Evolutionary conservation across 2,797 vertebrate species (phyloP).

Genomic region (Australoheros facetus): DNA sequence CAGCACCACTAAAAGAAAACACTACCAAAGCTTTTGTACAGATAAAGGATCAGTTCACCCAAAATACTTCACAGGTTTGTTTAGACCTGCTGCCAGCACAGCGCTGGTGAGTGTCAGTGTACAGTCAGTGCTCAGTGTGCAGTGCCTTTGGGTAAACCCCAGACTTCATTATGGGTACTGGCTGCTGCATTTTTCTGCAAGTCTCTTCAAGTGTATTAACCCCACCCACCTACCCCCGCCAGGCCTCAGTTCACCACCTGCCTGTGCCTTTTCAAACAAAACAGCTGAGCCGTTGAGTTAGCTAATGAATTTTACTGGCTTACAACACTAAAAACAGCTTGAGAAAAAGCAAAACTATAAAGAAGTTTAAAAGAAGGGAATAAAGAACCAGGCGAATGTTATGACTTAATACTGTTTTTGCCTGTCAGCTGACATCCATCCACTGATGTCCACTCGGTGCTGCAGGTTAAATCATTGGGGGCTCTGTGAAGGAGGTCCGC

Average conservation of each 20-base stretch:
- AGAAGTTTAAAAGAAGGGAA: neutral
- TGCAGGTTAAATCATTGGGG: neutral
- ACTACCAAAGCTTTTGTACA: neutral
- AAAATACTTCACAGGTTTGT: neutral
- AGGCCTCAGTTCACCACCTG: neutral
- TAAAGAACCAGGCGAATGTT: neutral
- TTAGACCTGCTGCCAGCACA: neutral
- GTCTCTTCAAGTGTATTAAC: too few relatives aligned
- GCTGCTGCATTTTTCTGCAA: neutral
- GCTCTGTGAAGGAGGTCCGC: neutral
- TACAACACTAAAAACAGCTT: neutral
- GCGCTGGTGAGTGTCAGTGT: too few relatives aligned
- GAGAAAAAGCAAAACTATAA: neutral
- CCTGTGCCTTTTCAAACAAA: too few relatives aligned
- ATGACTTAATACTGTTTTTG: neutral
- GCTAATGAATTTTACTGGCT: too few relatives aligned
- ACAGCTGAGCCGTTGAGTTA: too few relatives aligned
- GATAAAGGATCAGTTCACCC: conserved; percentile 20
- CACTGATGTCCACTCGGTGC: accelerated
- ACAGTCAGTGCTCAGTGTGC: neutral
- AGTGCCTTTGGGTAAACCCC: neutral
- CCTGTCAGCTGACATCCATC: neutral
- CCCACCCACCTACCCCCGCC: too few relatives aligned
- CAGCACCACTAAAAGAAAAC: conserved; percentile 14
- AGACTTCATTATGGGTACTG: neutral